These are phyloP conservation scores for Galaxias olidus DNA, from an alignment of 2,797 vertebrate genomes.

Conservation along the genomic window DNA sequence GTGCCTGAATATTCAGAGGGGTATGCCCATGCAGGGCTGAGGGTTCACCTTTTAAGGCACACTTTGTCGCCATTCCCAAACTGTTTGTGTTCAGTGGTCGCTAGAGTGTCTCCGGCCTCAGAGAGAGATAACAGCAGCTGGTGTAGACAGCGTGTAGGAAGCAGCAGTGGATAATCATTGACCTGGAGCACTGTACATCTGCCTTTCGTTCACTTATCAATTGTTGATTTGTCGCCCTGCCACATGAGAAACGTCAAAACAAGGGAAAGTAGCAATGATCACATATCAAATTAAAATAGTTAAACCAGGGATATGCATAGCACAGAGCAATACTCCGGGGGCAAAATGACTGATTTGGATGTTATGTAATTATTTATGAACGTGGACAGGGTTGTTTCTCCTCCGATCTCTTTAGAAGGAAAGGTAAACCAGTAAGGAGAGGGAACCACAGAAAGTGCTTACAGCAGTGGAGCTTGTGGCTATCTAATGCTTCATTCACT, in stretches of 20 bases:
- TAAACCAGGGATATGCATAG: too few relatives aligned
- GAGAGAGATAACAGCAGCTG: constrained; percentile 31
- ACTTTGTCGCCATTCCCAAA: constrained; percentile 32
- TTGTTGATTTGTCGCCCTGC: too few relatives aligned
- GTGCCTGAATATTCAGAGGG: constrained; percentile 31
- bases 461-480: too few relatives aligned
- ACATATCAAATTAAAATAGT: too few relatives aligned
- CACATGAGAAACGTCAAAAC: too few relatives aligned
- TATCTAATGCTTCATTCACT: too few relatives aligned
- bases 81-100: constrained; percentile 20
- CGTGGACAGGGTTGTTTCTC: constrained; percentile 36
- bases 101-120: constrained; percentile 27
- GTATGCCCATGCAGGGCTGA: constrained; percentile 37
- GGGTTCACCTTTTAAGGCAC: constrained; percentile 40
- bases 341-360: constrained; percentile 44
- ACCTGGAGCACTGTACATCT: constrained; percentile 1
- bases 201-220: background rate
- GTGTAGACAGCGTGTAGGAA: constrained; percentile 18
- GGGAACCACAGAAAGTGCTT: constrained; percentile 24
- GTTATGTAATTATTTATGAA: constrained; percentile 57
- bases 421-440: constrained; percentile 67
- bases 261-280: too few relatives aligned
- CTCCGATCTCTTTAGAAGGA: constrained; percentile 68
- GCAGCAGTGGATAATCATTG: constrained; percentile 6
- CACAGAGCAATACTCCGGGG: background rate